Evolutionary conservation across 2,797 vertebrate genomes (phyloP).

Genomic region (Anabas testudineus): DNA sequence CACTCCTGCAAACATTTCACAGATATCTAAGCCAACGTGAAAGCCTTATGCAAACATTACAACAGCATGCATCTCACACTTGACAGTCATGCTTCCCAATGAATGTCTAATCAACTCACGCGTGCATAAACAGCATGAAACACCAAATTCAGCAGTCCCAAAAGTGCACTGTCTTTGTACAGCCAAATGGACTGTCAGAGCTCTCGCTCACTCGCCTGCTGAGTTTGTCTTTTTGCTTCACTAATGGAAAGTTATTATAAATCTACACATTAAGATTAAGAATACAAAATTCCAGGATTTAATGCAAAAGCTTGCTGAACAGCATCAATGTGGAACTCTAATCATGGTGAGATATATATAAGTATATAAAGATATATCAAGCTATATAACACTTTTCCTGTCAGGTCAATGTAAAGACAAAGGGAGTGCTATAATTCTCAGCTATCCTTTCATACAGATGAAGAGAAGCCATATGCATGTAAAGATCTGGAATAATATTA

Average conservation of each 20-base stretch:
- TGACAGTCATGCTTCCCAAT: constrained; percentile 33
- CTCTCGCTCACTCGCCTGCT: constrained; percentile 21
- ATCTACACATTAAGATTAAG: constrained; percentile 1
- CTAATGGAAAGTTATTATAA: constrained; percentile 22
- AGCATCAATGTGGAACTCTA: not conserved
- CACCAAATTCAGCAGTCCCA: constrained; percentile 35
- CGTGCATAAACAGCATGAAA: constrained; percentile 42
- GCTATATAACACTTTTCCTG: constrained; percentile 3
- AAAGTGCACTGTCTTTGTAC: constrained; percentile 34
- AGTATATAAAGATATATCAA: constrained; percentile 18
- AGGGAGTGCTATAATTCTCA: not conserved
- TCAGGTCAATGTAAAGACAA: constrained; percentile 12
- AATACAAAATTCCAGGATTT: not conserved
- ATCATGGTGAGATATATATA: constrained; percentile 8
- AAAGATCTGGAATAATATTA: constrained; percentile 1
- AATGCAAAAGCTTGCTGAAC: not conserved
- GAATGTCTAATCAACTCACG: constrained; percentile 39
- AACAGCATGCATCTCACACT: constrained; percentile 22
- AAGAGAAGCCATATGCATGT: not conserved
- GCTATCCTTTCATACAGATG: not conserved
- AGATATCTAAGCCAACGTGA: constrained; percentile 29
- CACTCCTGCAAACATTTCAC: constrained; percentile 32
- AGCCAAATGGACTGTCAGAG: constrained; percentile 31
- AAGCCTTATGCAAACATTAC: constrained; percentile 30
- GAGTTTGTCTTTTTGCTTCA: constrained; percentile 15